A percentile compares a stretch with the other conserved stretches of the same genome.
Evolutionary conservation across 2,797 vertebrate genomes (phyloP).

Genomic region (Poliocrania exsul): DNA sequence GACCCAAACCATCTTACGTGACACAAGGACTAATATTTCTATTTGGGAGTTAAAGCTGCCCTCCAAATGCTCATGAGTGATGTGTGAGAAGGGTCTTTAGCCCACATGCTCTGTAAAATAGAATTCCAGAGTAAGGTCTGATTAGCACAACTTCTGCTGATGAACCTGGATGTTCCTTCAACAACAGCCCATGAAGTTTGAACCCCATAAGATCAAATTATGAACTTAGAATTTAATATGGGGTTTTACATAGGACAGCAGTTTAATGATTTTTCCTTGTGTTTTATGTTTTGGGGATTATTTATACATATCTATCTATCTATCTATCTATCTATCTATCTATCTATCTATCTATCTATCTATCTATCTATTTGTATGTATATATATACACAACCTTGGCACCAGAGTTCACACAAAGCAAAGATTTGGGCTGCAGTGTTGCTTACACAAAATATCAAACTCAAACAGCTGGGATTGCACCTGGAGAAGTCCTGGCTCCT

Average conservation of each 20-base stretch:
- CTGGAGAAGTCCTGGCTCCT: not conserved
- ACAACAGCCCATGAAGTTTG: not conserved
- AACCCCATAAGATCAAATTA: not conserved
- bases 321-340: too few species aligned
- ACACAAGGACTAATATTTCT: not conserved
- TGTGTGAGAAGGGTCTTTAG: not conserved
- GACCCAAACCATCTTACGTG: not conserved
- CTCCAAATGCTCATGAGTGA: not conserved
- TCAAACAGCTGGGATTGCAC: not conserved
- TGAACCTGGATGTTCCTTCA: not conserved
- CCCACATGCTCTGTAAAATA: not conserved
- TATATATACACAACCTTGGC: not conserved
- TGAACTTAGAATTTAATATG: not conserved
- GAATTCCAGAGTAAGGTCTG: not conserved
- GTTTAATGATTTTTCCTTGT: not conserved
- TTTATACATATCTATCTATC: not conserved
- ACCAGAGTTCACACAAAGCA: not conserved
- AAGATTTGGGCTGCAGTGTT: not conserved
- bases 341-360: fast-evolving
- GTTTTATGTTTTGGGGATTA: not conserved
- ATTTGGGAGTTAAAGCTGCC: not conserved
- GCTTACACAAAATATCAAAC: not conserved
- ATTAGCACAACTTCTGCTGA: not conserved
- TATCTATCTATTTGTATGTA: fast-evolving
- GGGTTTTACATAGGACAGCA: not conserved